A percentile compares a stretch with the other conserved stretches of the same genome.
phyloP scores from a whole-genome alignment of 2,797 vertebrate genomes.

The Esox lucius region DNA sequence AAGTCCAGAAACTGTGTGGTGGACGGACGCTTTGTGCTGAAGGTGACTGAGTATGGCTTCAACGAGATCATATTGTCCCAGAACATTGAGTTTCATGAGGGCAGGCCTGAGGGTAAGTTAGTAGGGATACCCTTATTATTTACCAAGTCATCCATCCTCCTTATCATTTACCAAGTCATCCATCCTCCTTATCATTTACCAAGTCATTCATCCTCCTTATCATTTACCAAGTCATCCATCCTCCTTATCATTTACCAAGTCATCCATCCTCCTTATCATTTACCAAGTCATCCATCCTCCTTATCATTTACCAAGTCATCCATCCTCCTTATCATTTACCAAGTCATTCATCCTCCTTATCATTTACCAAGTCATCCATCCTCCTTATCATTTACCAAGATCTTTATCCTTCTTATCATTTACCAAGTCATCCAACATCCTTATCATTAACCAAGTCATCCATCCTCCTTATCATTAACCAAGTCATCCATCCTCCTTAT shows the following conservation, averaged over 20 bases:
- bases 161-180: background rate
- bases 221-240: background rate
- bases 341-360: background rate
- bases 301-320: background rate
- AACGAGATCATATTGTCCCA: slow-evolving; percentile 80
- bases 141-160: background rate
- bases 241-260: background rate
- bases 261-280: background rate
- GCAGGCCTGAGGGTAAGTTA: slow-evolving; percentile 77
- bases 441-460: background rate
- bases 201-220: background rate
- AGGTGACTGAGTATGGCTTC: slow-evolving; percentile 90
- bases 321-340: background rate
- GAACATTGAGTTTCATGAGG: slow-evolving; percentile 47
- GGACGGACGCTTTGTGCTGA: slow-evolving; percentile 92
- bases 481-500: background rate
- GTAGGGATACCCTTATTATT: background rate
- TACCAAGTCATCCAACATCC: background rate
- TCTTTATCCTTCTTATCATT: background rate
- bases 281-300: background rate
- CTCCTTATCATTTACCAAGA: background rate
- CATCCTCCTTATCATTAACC: background rate
- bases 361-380: background rate
- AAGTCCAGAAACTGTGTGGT: slow-evolving; percentile 95
- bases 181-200: background rate